Conservation (phyloP, 2,797 vertebrate genomes). For the Spinus olivaceus region DNA sequence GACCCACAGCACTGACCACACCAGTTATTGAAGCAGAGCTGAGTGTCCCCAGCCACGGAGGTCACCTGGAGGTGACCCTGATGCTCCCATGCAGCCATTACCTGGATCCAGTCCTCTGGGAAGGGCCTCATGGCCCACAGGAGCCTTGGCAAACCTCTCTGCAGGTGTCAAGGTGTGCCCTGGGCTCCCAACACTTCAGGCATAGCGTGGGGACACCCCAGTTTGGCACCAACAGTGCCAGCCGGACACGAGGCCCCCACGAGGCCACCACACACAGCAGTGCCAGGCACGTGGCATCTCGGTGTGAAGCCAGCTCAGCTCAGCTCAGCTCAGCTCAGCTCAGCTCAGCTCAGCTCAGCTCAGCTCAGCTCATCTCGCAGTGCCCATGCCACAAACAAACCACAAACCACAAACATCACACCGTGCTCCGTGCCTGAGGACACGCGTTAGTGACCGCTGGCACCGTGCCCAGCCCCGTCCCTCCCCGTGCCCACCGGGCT, state of each 20-base stretch:
- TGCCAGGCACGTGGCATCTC: neutral
- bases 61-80: accelerated
- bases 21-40: accelerated
- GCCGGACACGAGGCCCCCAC: accelerated
- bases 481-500: neutral
- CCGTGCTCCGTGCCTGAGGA: slow-evolving; percentile 1
- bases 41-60: accelerated
- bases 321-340: too few species aligned
- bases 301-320: neutral
- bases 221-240: neutral
- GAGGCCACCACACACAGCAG: neutral
- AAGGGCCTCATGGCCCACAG: neutral
- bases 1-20: accelerated
- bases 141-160: neutral
- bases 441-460: neutral
- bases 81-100: neutral
- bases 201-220: accelerated
- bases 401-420: neutral
- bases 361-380: neutral
- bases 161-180: accelerated
- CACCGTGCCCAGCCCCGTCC: neutral
- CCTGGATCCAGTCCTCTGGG: neutral
- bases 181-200: neutral
- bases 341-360: too few species aligned
- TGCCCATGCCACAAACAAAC: neutral